Base-by-base conservation (phyloP, 2,113 vertebrate species). In the Hystrix cristata region DNA sequence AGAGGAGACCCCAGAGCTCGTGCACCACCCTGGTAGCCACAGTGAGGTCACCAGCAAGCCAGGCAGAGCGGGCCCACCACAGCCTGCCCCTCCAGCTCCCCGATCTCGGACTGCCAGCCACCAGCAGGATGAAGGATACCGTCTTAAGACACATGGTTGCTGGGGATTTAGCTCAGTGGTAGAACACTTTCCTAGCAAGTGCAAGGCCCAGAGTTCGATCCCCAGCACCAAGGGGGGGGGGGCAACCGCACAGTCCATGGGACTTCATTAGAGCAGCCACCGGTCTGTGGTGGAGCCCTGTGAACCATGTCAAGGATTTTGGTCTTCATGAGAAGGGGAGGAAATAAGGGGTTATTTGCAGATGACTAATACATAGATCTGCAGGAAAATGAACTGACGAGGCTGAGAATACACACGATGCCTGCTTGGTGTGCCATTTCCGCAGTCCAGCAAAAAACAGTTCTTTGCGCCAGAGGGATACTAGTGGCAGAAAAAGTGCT, bases 391-490 rank as follows among this genome's bases (percentile, higher is more conserved):
- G n/a, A 12, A 19, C 4, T 13, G 29, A 60, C 25, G 60, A 14
- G 60, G 60, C 23, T 62, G 21, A 62, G 21, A 62, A 7, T 25
- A 25, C 21, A 7, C 60, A 62, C 60, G 21, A 25, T 8, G 31
- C 69, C 43, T 23, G 3, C 21, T 14, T 12, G 1, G 62, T n/a
- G 55, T 3, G 2, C 53, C 38, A 0, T 14, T 5, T 12, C 5
- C 34, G 55, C 60, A 13, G 14, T 53, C 72, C 76, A 25, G 12
- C 3, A 18, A 23, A 16, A 71, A 13, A n/a, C 0, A 38, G 38
- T 38, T 38, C 38, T 38, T 38, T 38, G 38, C 38, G 38, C 38
- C 38, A 38, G 38, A 38, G 38, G 38, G 38, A 38, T 38, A 38
- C 4, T 51, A n/a, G 27, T 12, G n/a, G 55, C 53, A 27, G 53